These are phyloP conservation scores for Theocolax elegans DNA, from an alignment of 1,140 invertebrate genomes.

Conservation along the genomic window DNA sequence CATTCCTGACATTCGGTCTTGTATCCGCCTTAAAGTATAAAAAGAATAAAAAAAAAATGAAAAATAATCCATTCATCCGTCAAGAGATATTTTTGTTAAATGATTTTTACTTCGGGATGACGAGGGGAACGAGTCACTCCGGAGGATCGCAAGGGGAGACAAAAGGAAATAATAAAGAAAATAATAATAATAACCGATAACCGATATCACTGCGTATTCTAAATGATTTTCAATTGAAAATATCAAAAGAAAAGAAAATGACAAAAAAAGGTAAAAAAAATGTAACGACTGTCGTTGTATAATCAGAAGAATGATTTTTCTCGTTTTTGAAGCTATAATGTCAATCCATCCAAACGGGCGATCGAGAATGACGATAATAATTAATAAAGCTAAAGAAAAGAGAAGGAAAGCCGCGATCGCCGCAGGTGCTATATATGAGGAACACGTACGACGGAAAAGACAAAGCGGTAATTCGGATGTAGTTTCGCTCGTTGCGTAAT, in stretches of 20 bases:
- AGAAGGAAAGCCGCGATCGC: too few relatives aligned
- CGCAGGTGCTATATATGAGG: too few relatives aligned
- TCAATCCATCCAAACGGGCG: conserved; percentile 10
- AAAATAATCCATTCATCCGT: not conserved
- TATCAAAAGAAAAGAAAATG: too few relatives aligned
- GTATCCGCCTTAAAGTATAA: not conserved
- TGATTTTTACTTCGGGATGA: not conserved
- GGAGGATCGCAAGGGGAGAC: not conserved
- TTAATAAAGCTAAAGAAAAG: too few relatives aligned
- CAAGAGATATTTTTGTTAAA: conserved; percentile 13
- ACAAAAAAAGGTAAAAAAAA: too few relatives aligned
- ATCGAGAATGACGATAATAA: too few relatives aligned
- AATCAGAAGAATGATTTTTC: conserved; percentile 1
- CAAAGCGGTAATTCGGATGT: too few relatives aligned
- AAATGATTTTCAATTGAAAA: conserved; percentile 4
- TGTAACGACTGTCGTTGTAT: conserved; percentile 7
- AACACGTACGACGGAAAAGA: too few relatives aligned
- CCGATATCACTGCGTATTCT: conserved; percentile 15
- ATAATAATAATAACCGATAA: not conserved
- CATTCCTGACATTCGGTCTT: not conserved
- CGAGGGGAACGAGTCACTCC: not conserved
- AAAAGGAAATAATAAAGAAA: not conserved
- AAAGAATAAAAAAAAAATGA: too few relatives aligned
- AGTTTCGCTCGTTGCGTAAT: too few relatives aligned
- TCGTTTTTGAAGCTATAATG: conserved; percentile 1